Percentiles rank a stretch among this genome's conserved stretches.
These are phyloP conservation scores for Epizoanthus illoricatus DNA, from an alignment of 92 coral and sea anemone genomes.

Conservation along the genomic window DNA sequence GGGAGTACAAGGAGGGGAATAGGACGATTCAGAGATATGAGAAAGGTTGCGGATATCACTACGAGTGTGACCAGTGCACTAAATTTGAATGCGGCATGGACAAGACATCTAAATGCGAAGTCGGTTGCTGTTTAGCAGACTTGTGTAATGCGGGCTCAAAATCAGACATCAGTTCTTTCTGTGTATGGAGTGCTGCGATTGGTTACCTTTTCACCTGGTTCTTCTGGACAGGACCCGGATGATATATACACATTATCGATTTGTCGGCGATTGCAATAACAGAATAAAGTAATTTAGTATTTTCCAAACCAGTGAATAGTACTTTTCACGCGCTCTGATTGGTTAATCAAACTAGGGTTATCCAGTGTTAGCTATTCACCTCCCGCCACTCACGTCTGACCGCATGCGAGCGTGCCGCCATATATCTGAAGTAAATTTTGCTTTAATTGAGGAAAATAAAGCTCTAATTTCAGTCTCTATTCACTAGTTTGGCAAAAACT, in stretches of 20 bases:
- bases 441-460: too few species aligned
- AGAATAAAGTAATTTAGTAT: background rate
- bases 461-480: too few species aligned
- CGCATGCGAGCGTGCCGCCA: too few species aligned
- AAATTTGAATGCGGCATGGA: slow-evolving; percentile 25
- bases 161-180: background rate
- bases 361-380: too few species aligned
- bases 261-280: background rate
- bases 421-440: too few species aligned
- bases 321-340: too few species aligned
- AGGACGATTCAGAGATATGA: slow-evolving; percentile 22
- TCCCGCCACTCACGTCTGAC: too few species aligned
- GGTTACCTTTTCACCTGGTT: background rate
- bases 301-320: too few species aligned
- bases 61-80: slow-evolving; percentile 28
- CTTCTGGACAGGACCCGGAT: background rate
- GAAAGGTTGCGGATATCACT: slow-evolving; percentile 27
- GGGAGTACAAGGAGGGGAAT: slow-evolving; percentile 36
- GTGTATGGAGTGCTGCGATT: background rate
- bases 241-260: background rate
- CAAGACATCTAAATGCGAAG: slow-evolving; percentile 14
- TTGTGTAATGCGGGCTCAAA: slow-evolving; percentile 30
- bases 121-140: slow-evolving; percentile 23
- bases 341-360: too few species aligned
- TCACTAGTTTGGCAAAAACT: too few species aligned